Percentiles rank a stretch among this genome's conserved stretches.
Evolutionary conservation across 2,797 vertebrate species (phyloP).

Genomic region (Silurus lanzhouensis): DNA sequence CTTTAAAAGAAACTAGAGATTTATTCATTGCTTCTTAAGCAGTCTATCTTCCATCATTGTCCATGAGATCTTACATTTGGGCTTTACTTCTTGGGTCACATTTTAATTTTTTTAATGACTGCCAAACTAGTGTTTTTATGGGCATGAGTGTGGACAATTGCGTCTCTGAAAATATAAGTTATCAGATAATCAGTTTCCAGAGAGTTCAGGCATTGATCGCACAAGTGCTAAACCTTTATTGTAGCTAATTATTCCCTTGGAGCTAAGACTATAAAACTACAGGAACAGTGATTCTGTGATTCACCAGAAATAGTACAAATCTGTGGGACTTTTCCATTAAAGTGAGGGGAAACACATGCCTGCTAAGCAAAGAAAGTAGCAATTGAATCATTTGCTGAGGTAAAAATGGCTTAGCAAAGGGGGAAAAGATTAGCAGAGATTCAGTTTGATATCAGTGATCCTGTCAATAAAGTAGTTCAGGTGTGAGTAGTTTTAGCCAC

Average conservation of each 20-base stretch:
- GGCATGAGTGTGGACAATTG: background rate
- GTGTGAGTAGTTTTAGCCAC: slow-evolving; percentile 1
- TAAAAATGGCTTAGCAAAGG: background rate
- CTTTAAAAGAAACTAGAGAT: background rate
- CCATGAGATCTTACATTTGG: background rate
- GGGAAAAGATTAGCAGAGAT: background rate
- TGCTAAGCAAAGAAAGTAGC: background rate
- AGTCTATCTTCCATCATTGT: background rate
- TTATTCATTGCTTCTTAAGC: background rate
- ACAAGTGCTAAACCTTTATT: background rate
- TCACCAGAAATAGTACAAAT: background rate
- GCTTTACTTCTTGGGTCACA: background rate
- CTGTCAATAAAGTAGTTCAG: slow-evolving; percentile 1
- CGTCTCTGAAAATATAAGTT: background rate
- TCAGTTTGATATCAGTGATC: slow-evolving; percentile 4
- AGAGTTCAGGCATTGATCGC: background rate
- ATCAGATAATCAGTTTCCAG: no score
- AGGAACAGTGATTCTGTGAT: background rate
- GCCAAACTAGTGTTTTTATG: background rate
- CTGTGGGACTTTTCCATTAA: background rate
- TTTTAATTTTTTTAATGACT: background rate
- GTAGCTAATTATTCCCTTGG: background rate
- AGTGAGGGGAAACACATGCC: background rate
- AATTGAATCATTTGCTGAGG: background rate
- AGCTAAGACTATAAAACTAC: background rate